phyloP scores from a whole-genome alignment of 1,140 invertebrate genomes.

The Atta colombica region DNA sequence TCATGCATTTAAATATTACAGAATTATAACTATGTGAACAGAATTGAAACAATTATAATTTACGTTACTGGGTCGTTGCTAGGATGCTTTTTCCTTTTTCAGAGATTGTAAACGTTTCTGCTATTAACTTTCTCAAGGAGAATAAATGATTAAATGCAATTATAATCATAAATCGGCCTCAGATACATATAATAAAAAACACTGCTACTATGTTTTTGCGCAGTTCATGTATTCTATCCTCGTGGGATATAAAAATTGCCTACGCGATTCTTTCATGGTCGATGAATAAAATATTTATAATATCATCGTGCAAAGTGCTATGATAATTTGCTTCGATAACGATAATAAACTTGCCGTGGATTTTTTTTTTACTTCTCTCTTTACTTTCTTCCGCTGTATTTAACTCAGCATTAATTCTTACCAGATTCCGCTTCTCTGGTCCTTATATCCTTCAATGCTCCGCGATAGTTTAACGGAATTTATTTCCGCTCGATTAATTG shows the following conservation, averaged over 20 bases:
- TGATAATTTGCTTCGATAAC: constrained; percentile 56
- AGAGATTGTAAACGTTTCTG: neutral
- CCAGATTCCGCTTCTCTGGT: constrained; percentile 37
- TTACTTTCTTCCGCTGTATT: neutral
- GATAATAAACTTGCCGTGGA: constrained; percentile 17
- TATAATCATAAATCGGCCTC: neutral
- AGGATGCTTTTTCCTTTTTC: neutral
- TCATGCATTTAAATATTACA: neutral
- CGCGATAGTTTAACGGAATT: constrained; percentile 3
- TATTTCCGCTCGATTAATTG: constrained; percentile 41
- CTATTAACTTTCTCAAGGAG: constrained; percentile 1
- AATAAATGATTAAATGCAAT: constrained; percentile 7
- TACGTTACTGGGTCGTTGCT: neutral
- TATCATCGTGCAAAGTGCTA: constrained; percentile 54
- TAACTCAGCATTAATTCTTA: neutral
- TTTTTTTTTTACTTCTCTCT: neutral
- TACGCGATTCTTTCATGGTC: constrained; percentile 46
- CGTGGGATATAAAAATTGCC: constrained; percentile 42
- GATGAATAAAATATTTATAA: constrained; percentile 65
- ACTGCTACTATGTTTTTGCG: neutral
- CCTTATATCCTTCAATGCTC: neutral
- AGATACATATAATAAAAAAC: constrained; percentile 12
- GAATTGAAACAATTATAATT: constrained; percentile 1
- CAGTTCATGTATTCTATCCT: neutral
- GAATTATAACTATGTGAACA: neutral